Base-by-base conservation (phyloP, 2,797 vertebrate species). In the Hypotaenidia okinawae region DNA sequence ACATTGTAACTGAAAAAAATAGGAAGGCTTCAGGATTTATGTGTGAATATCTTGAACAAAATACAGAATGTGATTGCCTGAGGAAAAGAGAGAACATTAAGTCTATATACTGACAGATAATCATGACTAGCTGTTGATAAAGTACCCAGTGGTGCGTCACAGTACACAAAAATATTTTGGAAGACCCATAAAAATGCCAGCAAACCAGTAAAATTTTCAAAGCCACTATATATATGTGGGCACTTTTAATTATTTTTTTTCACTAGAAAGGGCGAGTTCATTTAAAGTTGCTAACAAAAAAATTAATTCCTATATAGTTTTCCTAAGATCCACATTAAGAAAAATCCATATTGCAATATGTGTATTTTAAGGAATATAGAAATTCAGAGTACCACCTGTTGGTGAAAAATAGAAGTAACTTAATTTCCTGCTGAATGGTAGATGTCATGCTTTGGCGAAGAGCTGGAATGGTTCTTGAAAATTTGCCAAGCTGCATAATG, bases 361-460 rank as follows among this genome's bases (percentile, higher is more conserved):
- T 91, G 64, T 80, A 85, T 92, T 95, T 89, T 72, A 91, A 85
- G 47, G 58, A 77, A 78, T 80, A 37, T 7, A 85, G 64, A 87
- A 91, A 92, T 92, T 91, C 32, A 85, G 78, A 91, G 61, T 89
- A 89, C 32, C 84, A 94, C 68, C 75, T 92, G 33, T 87, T 75
- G 75, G 57, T 75, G 54, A 87, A 94, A 94, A 90, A 84, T 17
- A 85, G 47, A 89, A 78, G 28, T 70, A 66, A 82, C 12, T 49
- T 89, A 25, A 79, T 75, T 87, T 92, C 22, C 72, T 83, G 35
- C n/a, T 83, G 35, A 73, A 55, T 4, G 0, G 80, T 58, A 69
- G 32, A 74, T 79, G 28, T 27, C 28, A 57, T 45, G 35, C 45
- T 74, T 84, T 89, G 52, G 39, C 57, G 57, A 81, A 63, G n/a